Base-by-base conservation (phyloP, 2,888 invertebrate species). In the Microplitis manilae region DNA sequence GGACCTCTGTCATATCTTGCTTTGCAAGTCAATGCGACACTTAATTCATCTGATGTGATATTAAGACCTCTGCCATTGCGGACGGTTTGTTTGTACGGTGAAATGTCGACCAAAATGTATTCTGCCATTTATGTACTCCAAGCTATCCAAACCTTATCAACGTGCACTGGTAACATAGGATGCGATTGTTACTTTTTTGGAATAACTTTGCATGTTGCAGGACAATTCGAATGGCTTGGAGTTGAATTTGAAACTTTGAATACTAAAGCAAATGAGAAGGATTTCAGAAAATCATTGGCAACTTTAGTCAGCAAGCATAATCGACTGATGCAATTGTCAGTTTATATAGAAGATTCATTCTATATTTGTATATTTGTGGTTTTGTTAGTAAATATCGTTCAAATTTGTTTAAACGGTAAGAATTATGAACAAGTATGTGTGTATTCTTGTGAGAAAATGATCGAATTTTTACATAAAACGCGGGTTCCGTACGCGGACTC, bases 311-410 rank as follows among this genome's bases (percentile, higher is more conserved):
- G 20, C 6, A 72, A 77, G 62, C 81, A 82, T 30, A 70, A 74
- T 40, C 72, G 50, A 68, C 77, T 81, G 15, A 41, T 75, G 6
- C 30, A 41, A 59, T 67, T 82, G 5, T 79, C 81, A 1, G 68
- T 69, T 5, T 39, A 79, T 9, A 64, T 82, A 13, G 82, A 82
- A 60, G 76, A 78, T 5, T 78, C 77, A 9, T 82, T 80, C 73
- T 79, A 79, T 68, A n/a, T 81, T 7, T 72, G 80, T 8, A 79
- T 82, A 7, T 72, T 81, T 6, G 65, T 79, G 6, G 76, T 80
- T 62, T 61, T 82, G 6, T 68, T 70, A 39, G 68, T 76, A 8
- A 80, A 78, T 7, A 72, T 72, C 8, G 39, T 77, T 7, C 73
- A 81, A 64, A 82, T 82, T 74, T 79, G 77, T 59, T 20, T 82